Evolutionary conservation across 2,888 invertebrate genomes (phyloP).

Genomic region (Drosophila greeni): DNA sequence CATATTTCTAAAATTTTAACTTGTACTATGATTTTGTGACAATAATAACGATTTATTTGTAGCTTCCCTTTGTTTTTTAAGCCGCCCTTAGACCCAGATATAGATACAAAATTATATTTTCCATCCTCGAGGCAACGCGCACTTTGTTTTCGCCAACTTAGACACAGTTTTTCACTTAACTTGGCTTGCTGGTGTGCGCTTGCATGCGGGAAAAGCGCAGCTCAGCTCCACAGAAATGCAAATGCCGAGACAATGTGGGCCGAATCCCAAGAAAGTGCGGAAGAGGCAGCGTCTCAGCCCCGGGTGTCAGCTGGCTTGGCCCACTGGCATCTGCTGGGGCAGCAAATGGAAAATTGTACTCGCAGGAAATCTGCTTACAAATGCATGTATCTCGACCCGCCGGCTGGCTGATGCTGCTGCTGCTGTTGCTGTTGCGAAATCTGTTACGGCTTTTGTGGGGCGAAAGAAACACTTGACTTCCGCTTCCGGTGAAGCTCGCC

Average conservation of each 20-base stretch:
- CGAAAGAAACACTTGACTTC: slow-evolving; percentile 62
- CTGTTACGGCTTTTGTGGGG: slow-evolving; percentile 56
- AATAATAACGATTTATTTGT: neutral
- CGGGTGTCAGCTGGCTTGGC: slow-evolving; percentile 54
- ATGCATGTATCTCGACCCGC: slow-evolving; percentile 48
- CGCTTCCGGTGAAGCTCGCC: slow-evolving; percentile 57
- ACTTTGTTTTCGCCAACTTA: slow-evolving; percentile 6
- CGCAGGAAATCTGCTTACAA: slow-evolving; percentile 68
- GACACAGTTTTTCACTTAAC: slow-evolving; percentile 42
- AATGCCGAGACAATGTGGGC: slow-evolving; percentile 63
- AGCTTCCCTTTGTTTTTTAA: neutral
- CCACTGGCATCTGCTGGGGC: slow-evolving; percentile 64
- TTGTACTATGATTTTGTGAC: neutral
- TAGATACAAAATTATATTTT: too few species aligned
- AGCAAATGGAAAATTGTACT: slow-evolving; percentile 63
- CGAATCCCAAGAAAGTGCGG: slow-evolving; percentile 46
- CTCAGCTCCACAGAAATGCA: slow-evolving; percentile 59
- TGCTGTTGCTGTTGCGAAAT: slow-evolving; percentile 42
- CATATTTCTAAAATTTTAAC: neutral
- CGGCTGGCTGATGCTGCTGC: slow-evolving; percentile 11
- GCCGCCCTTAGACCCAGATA: neutral
- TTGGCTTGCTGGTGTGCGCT: slow-evolving; percentile 9
- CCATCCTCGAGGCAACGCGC: slow-evolving; percentile 1
- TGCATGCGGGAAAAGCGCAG: slow-evolving; percentile 31
- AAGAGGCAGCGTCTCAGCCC: slow-evolving; percentile 17